phyloP scores from a whole-genome alignment of 2,113 vertebrate genomes.

The Coturnix japonica region DNA sequence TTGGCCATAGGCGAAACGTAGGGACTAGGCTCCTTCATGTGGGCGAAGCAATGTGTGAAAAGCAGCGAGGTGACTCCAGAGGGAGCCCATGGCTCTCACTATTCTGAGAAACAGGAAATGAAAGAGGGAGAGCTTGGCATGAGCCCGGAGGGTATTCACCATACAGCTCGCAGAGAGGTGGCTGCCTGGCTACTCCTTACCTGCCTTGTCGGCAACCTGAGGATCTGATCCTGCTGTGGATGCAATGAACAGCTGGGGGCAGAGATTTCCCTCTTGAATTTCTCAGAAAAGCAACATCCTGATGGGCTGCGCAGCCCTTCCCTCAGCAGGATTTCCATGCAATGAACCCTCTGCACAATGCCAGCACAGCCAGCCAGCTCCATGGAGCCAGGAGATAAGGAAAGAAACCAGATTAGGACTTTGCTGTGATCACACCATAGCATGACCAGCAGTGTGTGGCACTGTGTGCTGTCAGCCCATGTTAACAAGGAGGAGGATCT shows the following conservation, averaged over 20 bases:
- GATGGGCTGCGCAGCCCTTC: too few species aligned
- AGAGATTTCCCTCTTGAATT: not conserved
- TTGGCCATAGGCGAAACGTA: not conserved
- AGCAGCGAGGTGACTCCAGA: not conserved
- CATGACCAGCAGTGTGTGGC: too few species aligned
- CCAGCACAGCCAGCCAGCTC: too few species aligned
- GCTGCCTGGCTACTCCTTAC: not conserved
- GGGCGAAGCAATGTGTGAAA: not conserved
- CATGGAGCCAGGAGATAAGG: too few species aligned
- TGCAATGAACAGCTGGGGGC: not conserved
- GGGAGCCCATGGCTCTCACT: not conserved
- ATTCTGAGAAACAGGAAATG: not conserved
- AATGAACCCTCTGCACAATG: too few species aligned
- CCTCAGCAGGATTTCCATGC: too few species aligned
- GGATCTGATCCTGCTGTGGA: not conserved
- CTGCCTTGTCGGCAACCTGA: not conserved
- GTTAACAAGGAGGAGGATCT: too few species aligned
- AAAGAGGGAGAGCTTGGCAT: not conserved
- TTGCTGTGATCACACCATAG: too few species aligned
- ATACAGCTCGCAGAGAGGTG: not conserved
- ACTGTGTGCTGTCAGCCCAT: too few species aligned
- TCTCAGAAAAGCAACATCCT: not conserved
- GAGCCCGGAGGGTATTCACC: not conserved
- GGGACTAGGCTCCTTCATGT: accelerated
- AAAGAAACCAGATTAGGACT: too few species aligned